Evolutionary conservation across 2,797 vertebrate species (phyloP), one percentile per base, ranked within the genome.

Genomic region (Gallirallus australis): DNA sequence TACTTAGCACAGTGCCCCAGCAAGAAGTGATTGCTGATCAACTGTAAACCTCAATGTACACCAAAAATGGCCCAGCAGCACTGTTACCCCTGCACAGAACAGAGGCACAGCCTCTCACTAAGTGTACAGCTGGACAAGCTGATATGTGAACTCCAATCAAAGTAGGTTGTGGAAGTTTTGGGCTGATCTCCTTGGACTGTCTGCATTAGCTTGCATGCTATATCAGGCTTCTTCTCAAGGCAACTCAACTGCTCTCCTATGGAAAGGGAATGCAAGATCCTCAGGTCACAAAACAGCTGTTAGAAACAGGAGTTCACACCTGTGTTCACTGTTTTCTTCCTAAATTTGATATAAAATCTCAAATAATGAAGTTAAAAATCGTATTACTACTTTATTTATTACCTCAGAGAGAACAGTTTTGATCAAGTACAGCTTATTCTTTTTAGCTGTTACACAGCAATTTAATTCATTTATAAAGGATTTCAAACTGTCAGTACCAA

Each of bases 1-100:
- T 28, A 33, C 21, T 61, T 70, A 48, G 5, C 3, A 2, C 0
- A 0, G 9, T 54, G 27, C 21, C 47, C 14, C 64, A 50, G 37
- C 45, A 64, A 69, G 86, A 79, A 48, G 10, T 2, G 3, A 54
- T 37, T 30, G 25, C 40, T 53, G 24, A 33, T 45, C 16, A 52
- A 15, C 48, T 19, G 15, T 11, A 87, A 35, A 39, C 12, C 25
- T 37, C 21, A 6, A 8, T 1, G 5, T 6, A 19, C 15, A 61
- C 24, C 15, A 56, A 10, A 17, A 47, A 42, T 0, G 4, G 57
- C 42, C 37, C 18, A 6, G 37, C 25, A 86, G 48, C 63, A 39
- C 28, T 0, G 0, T 12, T 35, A 23, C 8, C 28, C 60, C 56
- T 30, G 37, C 57, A 40, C 8, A 31, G 10, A 31, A 19, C 7